phyloP scores from a whole-genome alignment of 2,113 vertebrate species.

The Lophotis ruficrista region DNA sequence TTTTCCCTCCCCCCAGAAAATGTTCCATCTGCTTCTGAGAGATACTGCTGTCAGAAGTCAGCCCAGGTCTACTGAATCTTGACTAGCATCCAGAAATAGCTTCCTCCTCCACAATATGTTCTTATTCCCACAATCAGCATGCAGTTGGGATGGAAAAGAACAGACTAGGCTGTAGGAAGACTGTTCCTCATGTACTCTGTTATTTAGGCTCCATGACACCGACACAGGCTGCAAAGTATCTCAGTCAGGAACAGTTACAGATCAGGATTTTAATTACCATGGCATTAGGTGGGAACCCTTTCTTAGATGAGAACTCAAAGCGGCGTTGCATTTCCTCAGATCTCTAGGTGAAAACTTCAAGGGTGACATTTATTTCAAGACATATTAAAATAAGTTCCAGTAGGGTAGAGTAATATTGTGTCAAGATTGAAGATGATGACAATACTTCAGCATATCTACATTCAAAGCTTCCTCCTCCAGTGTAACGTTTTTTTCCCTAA shows the following conservation, averaged over 20 bases:
- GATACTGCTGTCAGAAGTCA: constrained; percentile 52
- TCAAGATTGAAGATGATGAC: constrained; percentile 54
- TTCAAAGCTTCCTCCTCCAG: constrained; percentile 48
- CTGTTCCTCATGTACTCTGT: background rate
- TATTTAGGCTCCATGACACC: background rate
- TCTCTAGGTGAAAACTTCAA: background rate
- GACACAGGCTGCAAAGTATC: background rate
- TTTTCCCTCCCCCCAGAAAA: background rate
- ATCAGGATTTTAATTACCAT: accelerated
- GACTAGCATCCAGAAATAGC: constrained; percentile 61
- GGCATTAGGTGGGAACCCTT: background rate
- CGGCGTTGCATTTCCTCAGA: background rate
- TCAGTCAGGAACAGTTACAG: background rate
- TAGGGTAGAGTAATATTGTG: constrained; percentile 40
- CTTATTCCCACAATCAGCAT: background rate
- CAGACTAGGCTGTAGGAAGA: background rate
- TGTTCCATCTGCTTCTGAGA: constrained; percentile 52
- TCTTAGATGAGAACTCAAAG: background rate
- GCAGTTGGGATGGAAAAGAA: background rate
- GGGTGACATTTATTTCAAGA: constrained; percentile 31
- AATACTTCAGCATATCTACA: constrained; percentile 33
- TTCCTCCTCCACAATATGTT: constrained; percentile 51
- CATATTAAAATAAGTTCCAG: background rate
- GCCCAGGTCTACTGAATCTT: constrained; percentile 35
- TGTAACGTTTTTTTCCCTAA: background rate